phyloP scores from a whole-genome alignment of 2,113 vertebrate species.

The Rhadina sibilatrix region DNA sequence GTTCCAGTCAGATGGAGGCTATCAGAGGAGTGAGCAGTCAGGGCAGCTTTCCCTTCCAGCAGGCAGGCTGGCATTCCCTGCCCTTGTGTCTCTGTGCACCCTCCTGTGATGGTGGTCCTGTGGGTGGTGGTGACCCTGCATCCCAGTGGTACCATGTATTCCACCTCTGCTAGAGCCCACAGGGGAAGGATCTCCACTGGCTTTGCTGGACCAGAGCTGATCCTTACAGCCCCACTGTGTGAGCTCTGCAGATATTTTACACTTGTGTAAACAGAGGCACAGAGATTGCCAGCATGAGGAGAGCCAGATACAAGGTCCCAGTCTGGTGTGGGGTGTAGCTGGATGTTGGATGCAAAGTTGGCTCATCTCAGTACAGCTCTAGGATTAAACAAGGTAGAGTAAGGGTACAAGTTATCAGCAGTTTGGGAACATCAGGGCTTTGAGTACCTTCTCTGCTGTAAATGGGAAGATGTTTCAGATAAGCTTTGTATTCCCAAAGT shows the following conservation, averaged over 20 bases:
- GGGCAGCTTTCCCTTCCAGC: neutral
- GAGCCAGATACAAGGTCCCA: neutral
- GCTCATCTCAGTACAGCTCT: neutral
- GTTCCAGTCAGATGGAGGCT: neutral
- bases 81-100: rapidly evolving
- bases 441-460: neutral
- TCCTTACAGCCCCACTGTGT: neutral
- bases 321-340: neutral
- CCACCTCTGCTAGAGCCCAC: neutral
- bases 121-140: neutral
- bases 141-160: rapidly evolving
- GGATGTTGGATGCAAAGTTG: neutral
- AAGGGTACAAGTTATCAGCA: rapidly evolving
- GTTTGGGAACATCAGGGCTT: neutral
- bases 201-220: neutral
- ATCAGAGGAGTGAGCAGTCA: neutral
- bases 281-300: neutral
- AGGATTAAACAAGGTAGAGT: neutral
- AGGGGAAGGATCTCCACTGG: rapidly evolving
- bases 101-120: too few relatives aligned
- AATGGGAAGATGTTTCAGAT: neutral
- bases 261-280: neutral
- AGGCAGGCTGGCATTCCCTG: neutral
- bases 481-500: neutral
- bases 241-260: neutral